phyloP scores from a whole-genome alignment of 1,140 invertebrate genomes.

The Paracyclopina nana region DNA sequence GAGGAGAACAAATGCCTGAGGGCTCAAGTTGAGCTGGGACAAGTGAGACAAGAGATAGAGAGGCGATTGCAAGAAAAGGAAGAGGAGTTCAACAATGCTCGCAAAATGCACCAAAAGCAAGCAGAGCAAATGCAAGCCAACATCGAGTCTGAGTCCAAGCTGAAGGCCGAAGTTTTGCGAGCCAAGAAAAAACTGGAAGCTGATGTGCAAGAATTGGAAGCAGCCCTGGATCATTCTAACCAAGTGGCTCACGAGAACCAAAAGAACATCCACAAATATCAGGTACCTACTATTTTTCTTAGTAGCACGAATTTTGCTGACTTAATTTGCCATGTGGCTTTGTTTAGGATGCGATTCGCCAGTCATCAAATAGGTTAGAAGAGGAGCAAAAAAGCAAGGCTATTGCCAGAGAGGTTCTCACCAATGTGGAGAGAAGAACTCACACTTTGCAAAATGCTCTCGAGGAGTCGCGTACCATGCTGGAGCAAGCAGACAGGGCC shows the following conservation, averaged over 20 bases:
- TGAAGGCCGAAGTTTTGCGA: slow-evolving; percentile 40
- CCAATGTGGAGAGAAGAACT: slow-evolving; percentile 23
- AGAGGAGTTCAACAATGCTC: slow-evolving; percentile 41
- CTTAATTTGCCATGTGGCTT: too few species aligned
- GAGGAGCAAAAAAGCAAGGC: slow-evolving; percentile 10
- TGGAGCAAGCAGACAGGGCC: slow-evolving; percentile 55
- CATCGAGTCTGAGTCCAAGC: slow-evolving; percentile 38
- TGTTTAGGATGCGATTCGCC: slow-evolving; percentile 30
- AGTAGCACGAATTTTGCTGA: too few species aligned
- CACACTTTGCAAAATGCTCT: slow-evolving; percentile 31
- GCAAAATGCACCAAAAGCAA: slow-evolving; percentile 34
- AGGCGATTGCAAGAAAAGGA: slow-evolving; percentile 39
- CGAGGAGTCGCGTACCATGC: slow-evolving; percentile 32
- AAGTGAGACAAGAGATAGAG: slow-evolving; percentile 38
- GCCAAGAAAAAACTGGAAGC: slow-evolving; percentile 41
- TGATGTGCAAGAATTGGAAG: slow-evolving; percentile 41
- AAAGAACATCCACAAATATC: slow-evolving; percentile 35
- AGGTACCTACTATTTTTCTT: too few species aligned
- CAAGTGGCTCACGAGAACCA: slow-evolving; percentile 36
- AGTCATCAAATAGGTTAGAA: slow-evolving; percentile 31
- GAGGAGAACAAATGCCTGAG: slow-evolving; percentile 34
- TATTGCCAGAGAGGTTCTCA: slow-evolving; percentile 1
- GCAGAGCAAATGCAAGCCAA: slow-evolving; percentile 40
- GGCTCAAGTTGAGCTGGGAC: slow-evolving; percentile 26
- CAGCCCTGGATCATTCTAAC: slow-evolving; percentile 36